phyloP scores from a whole-genome alignment of 2,797 vertebrate species.

The Melanotaenia boesemani region DNA sequence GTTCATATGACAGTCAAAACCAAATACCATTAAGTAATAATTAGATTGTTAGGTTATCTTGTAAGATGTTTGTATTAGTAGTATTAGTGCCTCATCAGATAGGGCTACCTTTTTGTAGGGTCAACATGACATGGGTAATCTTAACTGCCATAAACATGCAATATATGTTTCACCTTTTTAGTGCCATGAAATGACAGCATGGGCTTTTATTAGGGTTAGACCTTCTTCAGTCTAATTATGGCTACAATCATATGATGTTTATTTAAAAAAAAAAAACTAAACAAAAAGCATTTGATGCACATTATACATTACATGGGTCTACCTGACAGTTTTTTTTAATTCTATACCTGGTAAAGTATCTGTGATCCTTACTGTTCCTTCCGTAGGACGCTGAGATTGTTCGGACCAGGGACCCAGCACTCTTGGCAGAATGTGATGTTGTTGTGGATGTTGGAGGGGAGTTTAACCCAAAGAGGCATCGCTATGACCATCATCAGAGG shows the following conservation, averaged over 20 bases:
- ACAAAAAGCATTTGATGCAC: background rate
- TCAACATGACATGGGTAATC: no score
- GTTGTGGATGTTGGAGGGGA: conserved; percentile 95
- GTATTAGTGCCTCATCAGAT: background rate
- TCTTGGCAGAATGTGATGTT: conserved; percentile 88
- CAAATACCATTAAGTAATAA: background rate
- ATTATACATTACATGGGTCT: background rate
- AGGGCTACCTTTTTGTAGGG: background rate
- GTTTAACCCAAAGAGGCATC: conserved; percentile 89
- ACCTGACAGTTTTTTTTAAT: background rate
- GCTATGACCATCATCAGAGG: conserved; percentile 98
- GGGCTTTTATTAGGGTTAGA: background rate
- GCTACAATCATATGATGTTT: background rate
- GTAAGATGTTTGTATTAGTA: background rate
- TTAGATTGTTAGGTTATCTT: background rate
- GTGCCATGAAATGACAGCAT: no score
- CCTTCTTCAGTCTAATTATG: background rate
- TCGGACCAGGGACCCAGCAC: conserved; percentile 87
- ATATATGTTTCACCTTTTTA: no score
- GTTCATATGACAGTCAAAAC: background rate
- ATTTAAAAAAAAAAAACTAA: no score
- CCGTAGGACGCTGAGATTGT: conserved; percentile 89
- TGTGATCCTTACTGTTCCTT: background rate
- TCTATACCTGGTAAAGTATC: background rate
- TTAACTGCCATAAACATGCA: no score